A percentile compares a stretch with the other conserved stretches of the same genome.
These are phyloP conservation scores for Mystacornis crossleyi DNA, from an alignment of 2,113 vertebrate species.

Conservation along the genomic window DNA sequence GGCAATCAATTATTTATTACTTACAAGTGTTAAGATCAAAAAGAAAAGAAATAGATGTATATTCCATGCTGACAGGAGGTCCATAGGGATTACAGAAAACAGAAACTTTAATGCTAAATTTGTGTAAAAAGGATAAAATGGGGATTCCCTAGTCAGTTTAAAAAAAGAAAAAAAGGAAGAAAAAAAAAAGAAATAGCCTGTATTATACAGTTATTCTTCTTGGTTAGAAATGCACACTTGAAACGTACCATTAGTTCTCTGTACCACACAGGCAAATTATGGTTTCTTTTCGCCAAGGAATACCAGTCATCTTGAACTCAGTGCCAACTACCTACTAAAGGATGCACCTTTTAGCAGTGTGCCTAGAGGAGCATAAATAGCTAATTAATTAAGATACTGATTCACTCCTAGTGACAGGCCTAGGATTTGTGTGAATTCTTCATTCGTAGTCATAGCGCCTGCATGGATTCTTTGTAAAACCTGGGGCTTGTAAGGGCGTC, in stretches of 20 bases:
- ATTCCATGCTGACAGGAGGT: constrained; percentile 58
- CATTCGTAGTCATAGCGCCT: not conserved
- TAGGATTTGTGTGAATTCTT: not conserved
- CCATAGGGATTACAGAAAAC: constrained; percentile 30
- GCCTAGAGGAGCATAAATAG: not conserved
- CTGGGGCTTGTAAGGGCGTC: not conserved
- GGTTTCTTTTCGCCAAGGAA: not conserved
- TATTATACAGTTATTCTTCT: not conserved
- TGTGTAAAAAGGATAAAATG: constrained; percentile 56
- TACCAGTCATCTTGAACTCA: not conserved
- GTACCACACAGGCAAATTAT: not conserved
- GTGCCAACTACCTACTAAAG: not conserved
- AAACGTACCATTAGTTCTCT: not conserved
- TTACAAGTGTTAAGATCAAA: constrained; percentile 76
- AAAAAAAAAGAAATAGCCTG: not conserved
- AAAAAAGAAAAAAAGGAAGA: not conserved
- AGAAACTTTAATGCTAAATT: constrained; percentile 59
- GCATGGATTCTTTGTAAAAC: not conserved
- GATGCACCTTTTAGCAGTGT: not conserved
- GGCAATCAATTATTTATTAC: constrained; percentile 78
- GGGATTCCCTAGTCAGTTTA: constrained; percentile 12
- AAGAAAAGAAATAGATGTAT: constrained; percentile 63
- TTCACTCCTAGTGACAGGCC: not conserved
- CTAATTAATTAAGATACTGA: constrained; percentile 4
- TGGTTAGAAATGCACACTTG: not conserved